These are phyloP conservation scores for Nymphalis polychloros DNA, from an alignment of 2,888 invertebrate genomes.

Conservation along the genomic window DNA sequence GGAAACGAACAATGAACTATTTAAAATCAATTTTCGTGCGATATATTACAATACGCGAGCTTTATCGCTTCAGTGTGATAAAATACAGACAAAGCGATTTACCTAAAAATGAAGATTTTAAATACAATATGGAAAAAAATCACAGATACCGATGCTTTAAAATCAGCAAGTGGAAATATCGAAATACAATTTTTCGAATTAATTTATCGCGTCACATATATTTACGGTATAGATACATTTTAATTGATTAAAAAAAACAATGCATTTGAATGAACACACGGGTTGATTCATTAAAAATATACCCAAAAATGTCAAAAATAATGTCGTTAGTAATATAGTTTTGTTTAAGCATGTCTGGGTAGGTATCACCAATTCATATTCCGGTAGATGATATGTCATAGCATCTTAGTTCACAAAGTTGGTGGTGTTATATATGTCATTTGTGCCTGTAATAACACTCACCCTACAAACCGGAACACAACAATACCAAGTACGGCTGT, in stretches of 20 bases:
- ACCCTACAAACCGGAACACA: too few relatives aligned
- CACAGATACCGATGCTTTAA: constrained; percentile 59
- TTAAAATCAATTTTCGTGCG: constrained; percentile 18
- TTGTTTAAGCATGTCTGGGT: too few relatives aligned
- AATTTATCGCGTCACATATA: constrained; percentile 60
- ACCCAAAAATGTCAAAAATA: too few relatives aligned
- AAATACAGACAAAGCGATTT: not conserved
- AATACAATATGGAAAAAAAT: constrained; percentile 52
- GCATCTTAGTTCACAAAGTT: too few relatives aligned
- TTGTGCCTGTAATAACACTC: too few relatives aligned
- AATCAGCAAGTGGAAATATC: constrained; percentile 57
- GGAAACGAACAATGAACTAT: constrained; percentile 24
- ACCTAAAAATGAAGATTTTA: constrained; percentile 49
- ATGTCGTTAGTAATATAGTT: too few relatives aligned
- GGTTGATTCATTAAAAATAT: too few relatives aligned
- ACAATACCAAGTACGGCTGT: too few relatives aligned
- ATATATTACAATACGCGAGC: constrained; percentile 6
- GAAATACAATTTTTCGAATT: constrained; percentile 67
- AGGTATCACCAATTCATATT: too few relatives aligned
- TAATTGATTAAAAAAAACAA: not conserved
- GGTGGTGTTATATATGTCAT: too few relatives aligned
- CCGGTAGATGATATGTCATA: too few relatives aligned
- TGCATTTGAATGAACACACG: too few relatives aligned
- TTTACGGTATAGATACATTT: constrained; percentile 53
- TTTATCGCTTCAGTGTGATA: not conserved